phyloP scores from a whole-genome alignment of 2,797 vertebrate species.

The Anableps anableps region DNA sequence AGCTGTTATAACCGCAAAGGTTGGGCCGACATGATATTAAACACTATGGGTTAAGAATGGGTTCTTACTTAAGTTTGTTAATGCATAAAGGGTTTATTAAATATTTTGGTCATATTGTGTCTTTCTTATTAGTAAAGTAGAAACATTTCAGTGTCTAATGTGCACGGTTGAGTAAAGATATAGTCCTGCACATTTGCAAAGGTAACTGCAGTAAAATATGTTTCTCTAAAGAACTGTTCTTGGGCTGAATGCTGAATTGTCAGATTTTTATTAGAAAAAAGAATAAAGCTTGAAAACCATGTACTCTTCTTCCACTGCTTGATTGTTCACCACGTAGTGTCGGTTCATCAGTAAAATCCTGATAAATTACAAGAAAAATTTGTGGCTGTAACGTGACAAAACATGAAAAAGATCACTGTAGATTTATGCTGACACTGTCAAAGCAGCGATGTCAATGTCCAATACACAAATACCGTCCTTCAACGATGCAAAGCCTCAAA shows the following conservation, averaged over 20 bases:
- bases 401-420: background rate
- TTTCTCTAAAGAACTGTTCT: background rate
- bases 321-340: background rate
- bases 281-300: background rate
- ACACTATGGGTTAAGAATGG: no score
- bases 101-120: no score
- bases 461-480: slow-evolving; percentile 39
- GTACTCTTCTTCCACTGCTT: background rate
- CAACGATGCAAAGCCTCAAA: slow-evolving; percentile 49
- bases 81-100: no score
- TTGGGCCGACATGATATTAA: no score
- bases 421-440: background rate
- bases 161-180: background rate
- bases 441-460: slow-evolving; percentile 7
- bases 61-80: no score
- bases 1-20: no score
- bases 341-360: background rate
- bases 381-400: background rate
- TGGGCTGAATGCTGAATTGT: background rate
- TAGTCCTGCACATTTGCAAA: background rate
- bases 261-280: background rate
- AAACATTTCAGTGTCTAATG: background rate
- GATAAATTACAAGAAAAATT: background rate
- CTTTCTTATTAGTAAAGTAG: no score
- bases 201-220: background rate